Evolutionary conservation across 2,888 invertebrate genomes (phyloP), one percentile per base, ranked within the genome.

Genomic region (Ennomos fuscantarius): DNA sequence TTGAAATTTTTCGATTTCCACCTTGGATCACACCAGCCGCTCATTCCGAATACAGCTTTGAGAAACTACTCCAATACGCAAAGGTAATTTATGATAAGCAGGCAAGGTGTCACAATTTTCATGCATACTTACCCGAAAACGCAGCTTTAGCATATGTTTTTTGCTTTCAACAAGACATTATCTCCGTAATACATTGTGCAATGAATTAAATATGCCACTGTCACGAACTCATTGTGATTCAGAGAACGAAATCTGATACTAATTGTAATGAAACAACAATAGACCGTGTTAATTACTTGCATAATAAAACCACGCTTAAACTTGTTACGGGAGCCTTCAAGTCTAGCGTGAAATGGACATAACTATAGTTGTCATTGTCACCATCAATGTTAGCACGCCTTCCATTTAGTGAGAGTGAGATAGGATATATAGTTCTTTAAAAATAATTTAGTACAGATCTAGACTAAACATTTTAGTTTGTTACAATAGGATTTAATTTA

Each of bases 141-240:
- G 33, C 39, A 48, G n/a, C 32, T 36, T 9, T 34, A 9, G 32
- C 9, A 36, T 12, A 24, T 10, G 10, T 0, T 24, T 24, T 24
- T 6, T 34, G 31, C 34, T 51, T 37, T 31, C 31, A 35, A 6
- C 15, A 49, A 31, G 13, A 53, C 58, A 61, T 65, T 62, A 64
- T 72, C 72, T 69, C 65, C 58, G 61, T 61, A 62, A 69, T 54
- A 68, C 60, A 67, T 80, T 75, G 62, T 63, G 72, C 71, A 79
- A 76, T 62, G 58, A 57, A 33, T 56, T 52, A 69, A 76, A 66
- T 67, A 69, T 77, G 75, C 68, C 74, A 74, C 66, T 70, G 71
- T 67, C 71, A 63, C 65, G 47, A 72, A 62, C 59, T 67, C 69
- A 79, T 79, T 79, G 78, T 77, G 67, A 66, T 70, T 71, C 66